A percentile compares a stretch with the other conserved stretches of the same genome.
phyloP scores from a whole-genome alignment of 1,140 invertebrate genomes.

The Lepidurus apus region DNA sequence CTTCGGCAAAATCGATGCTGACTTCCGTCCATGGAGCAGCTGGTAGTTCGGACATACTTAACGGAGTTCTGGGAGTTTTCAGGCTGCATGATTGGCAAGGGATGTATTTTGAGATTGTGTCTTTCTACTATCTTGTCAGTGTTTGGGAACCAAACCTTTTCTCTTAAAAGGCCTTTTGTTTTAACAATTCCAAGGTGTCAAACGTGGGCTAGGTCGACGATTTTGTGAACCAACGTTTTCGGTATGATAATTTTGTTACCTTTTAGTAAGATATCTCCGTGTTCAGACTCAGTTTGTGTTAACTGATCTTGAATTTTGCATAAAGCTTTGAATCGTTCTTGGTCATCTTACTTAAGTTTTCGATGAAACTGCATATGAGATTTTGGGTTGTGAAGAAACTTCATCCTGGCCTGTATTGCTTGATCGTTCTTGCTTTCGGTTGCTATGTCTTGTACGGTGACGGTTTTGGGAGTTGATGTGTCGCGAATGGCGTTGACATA shows the following conservation, averaged over 20 bases:
- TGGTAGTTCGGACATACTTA: constrained; percentile 37
- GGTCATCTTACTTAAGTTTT: no score
- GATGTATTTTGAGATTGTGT: neutral
- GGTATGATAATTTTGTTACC: constrained; percentile 37
- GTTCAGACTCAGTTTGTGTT: neutral
- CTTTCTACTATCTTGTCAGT: neutral
- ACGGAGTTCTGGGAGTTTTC: constrained; percentile 35
- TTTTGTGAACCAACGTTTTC: constrained; percentile 33
- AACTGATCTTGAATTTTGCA: neutral
- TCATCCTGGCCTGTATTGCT: no score
- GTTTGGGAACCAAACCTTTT: neutral
- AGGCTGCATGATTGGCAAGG: neutral
- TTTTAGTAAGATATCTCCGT: neutral
- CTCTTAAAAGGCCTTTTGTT: constrained; percentile 28
- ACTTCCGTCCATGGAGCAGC: constrained; percentile 38
- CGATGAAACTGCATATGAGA: no score
- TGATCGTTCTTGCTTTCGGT: no score
- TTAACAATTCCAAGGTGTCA: constrained; percentile 37
- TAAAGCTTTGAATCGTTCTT: neutral
- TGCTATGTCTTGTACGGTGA: no score
- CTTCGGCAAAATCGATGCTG: constrained; percentile 41
- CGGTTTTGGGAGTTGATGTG: no score
- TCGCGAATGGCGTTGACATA: no score
- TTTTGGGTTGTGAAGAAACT: no score
- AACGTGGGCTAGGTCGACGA: constrained; percentile 37